phyloP scores from a whole-genome alignment of 2,888 invertebrate genomes.

The Fragum fragum region DNA sequence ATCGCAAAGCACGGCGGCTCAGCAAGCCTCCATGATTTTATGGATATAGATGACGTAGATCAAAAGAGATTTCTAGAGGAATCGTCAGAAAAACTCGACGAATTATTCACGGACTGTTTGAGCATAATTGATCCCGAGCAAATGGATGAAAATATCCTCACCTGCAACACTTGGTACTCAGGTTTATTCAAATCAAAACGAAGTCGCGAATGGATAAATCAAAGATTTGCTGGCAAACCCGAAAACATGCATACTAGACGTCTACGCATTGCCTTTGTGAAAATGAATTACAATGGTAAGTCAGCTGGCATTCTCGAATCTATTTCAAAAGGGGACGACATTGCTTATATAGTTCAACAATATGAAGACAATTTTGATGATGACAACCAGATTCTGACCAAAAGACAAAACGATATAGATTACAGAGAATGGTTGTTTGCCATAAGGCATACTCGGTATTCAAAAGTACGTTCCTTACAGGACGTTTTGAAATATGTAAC shows the following conservation, averaged over 20 bases:
- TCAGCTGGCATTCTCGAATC: slow-evolving; percentile 32
- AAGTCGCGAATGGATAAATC: not conserved
- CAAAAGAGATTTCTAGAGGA: slow-evolving; percentile 21
- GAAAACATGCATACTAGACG: slow-evolving; percentile 24
- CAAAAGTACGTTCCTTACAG: slow-evolving; percentile 37
- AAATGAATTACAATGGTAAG: slow-evolving; percentile 35
- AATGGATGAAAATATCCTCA: slow-evolving; percentile 23
- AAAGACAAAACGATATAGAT: slow-evolving; percentile 50
- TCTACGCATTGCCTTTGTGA: slow-evolving; percentile 37
- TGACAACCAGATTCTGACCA: not conserved
- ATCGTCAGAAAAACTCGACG: slow-evolving; percentile 11
- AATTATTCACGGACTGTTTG: slow-evolving; percentile 33
- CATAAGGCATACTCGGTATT: slow-evolving; percentile 45
- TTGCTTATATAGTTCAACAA: slow-evolving; percentile 25
- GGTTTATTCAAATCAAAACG: slow-evolving; percentile 29
- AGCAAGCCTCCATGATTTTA: slow-evolving; percentile 1
- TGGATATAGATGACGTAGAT: not conserved
- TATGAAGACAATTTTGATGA: slow-evolving; percentile 40
- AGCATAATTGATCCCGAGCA: slow-evolving; percentile 32
- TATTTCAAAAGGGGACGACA: slow-evolving; percentile 20
- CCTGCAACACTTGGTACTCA: slow-evolving; percentile 22
- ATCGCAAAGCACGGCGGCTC: slow-evolving; percentile 1
- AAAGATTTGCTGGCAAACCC: not conserved
- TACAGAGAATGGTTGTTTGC: slow-evolving; percentile 66
- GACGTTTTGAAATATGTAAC: slow-evolving; percentile 52